Evolutionary conservation across 2,888 invertebrate genomes (phyloP), one percentile per base, ranked within the genome.

Genomic region (Melanchra persicariae): DNA sequence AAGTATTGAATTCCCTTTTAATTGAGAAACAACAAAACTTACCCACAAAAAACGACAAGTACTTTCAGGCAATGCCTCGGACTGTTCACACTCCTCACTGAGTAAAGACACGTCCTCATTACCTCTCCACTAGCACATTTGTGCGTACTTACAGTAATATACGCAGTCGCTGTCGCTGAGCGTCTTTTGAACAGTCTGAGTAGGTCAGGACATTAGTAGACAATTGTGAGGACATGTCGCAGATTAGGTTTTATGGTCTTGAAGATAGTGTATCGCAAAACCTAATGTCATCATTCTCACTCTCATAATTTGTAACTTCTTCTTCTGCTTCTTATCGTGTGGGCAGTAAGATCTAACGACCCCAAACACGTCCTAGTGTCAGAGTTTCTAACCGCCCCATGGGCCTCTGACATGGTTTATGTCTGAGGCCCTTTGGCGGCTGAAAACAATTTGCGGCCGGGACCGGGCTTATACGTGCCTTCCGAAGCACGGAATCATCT

Each of bases 41-140:
- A n/a, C 17, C 30, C 24, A 12, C 9, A 24, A 49, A n/a, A 43
- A 43, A 54, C 30, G 24, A 47, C 30, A 1, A 22, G n/a, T 30
- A 47, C 12, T 66, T 66, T 2, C 10, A 37, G 66, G 52, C 26
- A 66, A 76, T 30, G 40, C 77, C 40, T 77, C 2, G 47, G 30
- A 43, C 40, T 19, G 26, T 70, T 57, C 22, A 37, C n/a, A 19
- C n/a, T 5, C 12, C 9, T 58, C 24, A 7, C 40, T 45, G 37
- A 57, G 70, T 69, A 77, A 49, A 22, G 43, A 49, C 12, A 57
- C 5, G 15, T 15, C 40, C 34, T 69, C 43, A 22, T 30, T 49
- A 57, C 43, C 15, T 19, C 24, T 15, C 9, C 22, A 43, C 10
- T 43, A 43, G 24, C 77, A 34, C 70, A 45, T 45, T 70, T 77